Percentiles rank a stretch among this genome's conserved stretches.
Conservation (phyloP, 2,113 vertebrate species). For the Dicentrarchus labrax region DNA sequence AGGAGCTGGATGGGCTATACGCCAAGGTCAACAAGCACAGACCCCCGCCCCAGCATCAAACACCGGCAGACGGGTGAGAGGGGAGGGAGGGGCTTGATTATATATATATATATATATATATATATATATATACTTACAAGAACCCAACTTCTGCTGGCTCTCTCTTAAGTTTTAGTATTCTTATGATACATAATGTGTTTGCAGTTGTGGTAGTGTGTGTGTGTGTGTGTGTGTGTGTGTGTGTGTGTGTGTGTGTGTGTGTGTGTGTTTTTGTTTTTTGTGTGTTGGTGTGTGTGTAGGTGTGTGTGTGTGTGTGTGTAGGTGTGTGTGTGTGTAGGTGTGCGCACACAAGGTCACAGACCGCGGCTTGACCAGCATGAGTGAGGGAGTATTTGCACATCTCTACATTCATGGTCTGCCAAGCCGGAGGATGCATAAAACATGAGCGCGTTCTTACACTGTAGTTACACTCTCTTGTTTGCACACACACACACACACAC, state of each 20-base stretch:
- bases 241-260: no score
- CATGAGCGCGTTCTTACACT: slow-evolving; percentile 51
- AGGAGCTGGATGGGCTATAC: slow-evolving; percentile 92
- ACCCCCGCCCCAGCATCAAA: slow-evolving; percentile 71
- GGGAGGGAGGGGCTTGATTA: neutral
- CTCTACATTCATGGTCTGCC: slow-evolving; percentile 56
- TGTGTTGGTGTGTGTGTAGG: neutral
- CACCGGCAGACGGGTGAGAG: slow-evolving; percentile 86
- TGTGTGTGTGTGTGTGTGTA: no score
- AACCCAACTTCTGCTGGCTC: neutral
- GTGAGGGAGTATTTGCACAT: slow-evolving; percentile 52
- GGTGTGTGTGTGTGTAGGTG: neutral
- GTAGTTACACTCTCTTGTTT: neutral
- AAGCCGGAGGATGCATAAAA: slow-evolving; percentile 64
- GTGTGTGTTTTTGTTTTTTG: slow-evolving; percentile 5
- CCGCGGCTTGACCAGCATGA: slow-evolving; percentile 30
- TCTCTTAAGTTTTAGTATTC: neutral
- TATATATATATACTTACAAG: neutral
- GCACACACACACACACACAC: slow-evolving; percentile 23
- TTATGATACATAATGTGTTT: neutral
- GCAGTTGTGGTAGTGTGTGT: no score
- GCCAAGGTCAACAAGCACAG: slow-evolving; percentile 94
- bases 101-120: no score
- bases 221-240: no score
- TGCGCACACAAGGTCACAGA: slow-evolving; percentile 47